A percentile compares a stretch with the other conserved stretches of the same genome.
Conservation (phyloP, 2,797 vertebrate species). For the Rhynchotus rufescens region DNA sequence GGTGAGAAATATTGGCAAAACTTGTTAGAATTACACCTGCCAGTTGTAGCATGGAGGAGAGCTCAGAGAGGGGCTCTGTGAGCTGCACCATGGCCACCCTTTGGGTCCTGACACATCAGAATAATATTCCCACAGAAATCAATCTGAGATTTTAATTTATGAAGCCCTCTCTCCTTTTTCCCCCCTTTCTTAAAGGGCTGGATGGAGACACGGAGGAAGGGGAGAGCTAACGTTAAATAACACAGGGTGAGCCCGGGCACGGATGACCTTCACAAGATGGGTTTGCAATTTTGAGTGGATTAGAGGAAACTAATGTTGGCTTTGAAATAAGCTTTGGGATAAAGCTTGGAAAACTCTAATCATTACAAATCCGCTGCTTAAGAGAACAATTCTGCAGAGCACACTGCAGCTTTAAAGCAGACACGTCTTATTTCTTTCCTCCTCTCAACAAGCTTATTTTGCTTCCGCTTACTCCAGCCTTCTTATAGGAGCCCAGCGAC, state of each 20-base stretch:
- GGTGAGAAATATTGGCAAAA: constrained; percentile 47
- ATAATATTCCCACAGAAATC: constrained; percentile 58
- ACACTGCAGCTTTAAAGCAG: constrained; percentile 67
- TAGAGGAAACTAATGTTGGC: constrained; percentile 79
- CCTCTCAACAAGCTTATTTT: constrained; percentile 63
- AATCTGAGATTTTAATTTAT: constrained; percentile 67
- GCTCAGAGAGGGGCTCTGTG: background rate
- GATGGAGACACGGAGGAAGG: background rate
- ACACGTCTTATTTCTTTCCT: constrained; percentile 57
- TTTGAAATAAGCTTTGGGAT: constrained; percentile 81
- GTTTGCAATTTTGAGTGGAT: constrained; percentile 80
- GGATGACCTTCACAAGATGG: constrained; percentile 72
- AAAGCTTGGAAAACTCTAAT: constrained; percentile 80
- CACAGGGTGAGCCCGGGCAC: constrained; percentile 30
- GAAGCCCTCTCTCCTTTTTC: background rate
- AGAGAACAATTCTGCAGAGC: constrained; percentile 60
- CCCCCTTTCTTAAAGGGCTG: background rate
- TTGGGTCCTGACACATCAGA: constrained; percentile 48
- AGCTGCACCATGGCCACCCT: background rate
- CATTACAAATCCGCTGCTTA: constrained; percentile 81
- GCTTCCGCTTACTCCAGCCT: constrained; percentile 23
- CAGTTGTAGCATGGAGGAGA: background rate
- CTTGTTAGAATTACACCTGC: constrained; percentile 51
- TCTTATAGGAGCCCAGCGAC: background rate
- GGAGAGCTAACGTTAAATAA: constrained; percentile 29